Percentiles rank a stretch among this genome's conserved stretches.
phyloP scores from a whole-genome alignment of 2,888 invertebrate species.

The Nomada ruficornis region DNA sequence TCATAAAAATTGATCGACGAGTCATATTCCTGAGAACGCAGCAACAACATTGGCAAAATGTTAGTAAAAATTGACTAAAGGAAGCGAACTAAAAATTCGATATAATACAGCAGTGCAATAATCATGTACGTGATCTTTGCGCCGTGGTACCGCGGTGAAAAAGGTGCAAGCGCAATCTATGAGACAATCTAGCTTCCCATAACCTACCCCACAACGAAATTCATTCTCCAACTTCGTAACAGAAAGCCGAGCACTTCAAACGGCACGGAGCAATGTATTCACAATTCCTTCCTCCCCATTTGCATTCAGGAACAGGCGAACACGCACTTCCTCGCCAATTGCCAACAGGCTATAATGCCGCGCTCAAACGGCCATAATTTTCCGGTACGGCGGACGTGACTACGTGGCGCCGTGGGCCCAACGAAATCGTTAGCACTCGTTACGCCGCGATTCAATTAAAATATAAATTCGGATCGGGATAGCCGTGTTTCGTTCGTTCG shows the following conservation, averaged over 20 bases:
- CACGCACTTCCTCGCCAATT: slow-evolving; percentile 17
- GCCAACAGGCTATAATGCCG: slow-evolving; percentile 18
- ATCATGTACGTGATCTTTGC: too few species aligned
- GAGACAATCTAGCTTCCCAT: background rate
- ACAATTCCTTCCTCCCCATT: background rate
- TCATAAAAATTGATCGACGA: too few species aligned
- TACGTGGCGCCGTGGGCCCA: background rate
- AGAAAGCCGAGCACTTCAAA: background rate
- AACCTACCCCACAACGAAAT: too few species aligned
- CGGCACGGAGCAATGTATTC: background rate
- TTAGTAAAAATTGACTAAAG: too few species aligned
- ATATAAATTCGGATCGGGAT: slow-evolving; percentile 24
- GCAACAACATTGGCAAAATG: too few species aligned
- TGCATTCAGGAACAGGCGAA: background rate
- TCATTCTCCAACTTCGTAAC: background rate
- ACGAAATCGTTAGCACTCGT: slow-evolving; percentile 32
- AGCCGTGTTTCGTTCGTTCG: slow-evolving; percentile 6
- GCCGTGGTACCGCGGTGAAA: too few species aligned
- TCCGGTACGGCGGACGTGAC: background rate
- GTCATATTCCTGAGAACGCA: too few species aligned
- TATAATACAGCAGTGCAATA: too few species aligned
- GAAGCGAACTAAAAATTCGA: too few species aligned
- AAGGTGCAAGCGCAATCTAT: too few species aligned
- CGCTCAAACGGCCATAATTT: slow-evolving; percentile 16
- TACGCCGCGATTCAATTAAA: slow-evolving; percentile 16